Conservation (phyloP, 2,888 invertebrate species). For the Ischnus inquisitorius region DNA sequence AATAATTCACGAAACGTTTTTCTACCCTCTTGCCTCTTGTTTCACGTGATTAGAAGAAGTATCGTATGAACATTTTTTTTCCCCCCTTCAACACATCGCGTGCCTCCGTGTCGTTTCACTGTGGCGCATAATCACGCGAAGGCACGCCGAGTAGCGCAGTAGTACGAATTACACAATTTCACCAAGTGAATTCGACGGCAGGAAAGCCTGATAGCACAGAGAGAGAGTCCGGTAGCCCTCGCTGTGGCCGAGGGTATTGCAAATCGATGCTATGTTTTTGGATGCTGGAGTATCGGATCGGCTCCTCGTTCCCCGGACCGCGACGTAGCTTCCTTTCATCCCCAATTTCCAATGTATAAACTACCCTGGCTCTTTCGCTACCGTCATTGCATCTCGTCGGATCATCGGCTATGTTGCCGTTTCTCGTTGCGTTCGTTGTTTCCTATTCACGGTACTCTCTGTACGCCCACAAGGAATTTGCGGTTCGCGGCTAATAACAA, state of each 20-base stretch:
- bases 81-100: constrained; percentile 8
- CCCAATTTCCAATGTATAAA: background rate
- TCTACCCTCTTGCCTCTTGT: background rate
- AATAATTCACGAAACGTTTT: background rate
- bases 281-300: background rate
- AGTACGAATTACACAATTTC: background rate
- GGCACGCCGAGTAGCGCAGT: background rate
- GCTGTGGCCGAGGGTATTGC: background rate
- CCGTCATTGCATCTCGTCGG: background rate
- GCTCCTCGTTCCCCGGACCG: background rate
- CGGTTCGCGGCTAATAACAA: constrained; percentile 52
- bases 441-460: constrained; percentile 5
- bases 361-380: background rate
- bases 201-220: background rate
- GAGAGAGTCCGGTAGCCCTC: background rate
- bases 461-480: constrained; percentile 38
- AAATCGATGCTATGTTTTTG: constrained; percentile 36
- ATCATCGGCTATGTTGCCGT: background rate
- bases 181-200: background rate
- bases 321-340: background rate
- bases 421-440: constrained; percentile 3
- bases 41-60: too few relatives aligned
- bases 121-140: constrained; percentile 18
- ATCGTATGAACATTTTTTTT: background rate
- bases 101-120: constrained; percentile 25